Conservation (phyloP, 1,140 invertebrate genomes). For the Apis laboriosa region DNA sequence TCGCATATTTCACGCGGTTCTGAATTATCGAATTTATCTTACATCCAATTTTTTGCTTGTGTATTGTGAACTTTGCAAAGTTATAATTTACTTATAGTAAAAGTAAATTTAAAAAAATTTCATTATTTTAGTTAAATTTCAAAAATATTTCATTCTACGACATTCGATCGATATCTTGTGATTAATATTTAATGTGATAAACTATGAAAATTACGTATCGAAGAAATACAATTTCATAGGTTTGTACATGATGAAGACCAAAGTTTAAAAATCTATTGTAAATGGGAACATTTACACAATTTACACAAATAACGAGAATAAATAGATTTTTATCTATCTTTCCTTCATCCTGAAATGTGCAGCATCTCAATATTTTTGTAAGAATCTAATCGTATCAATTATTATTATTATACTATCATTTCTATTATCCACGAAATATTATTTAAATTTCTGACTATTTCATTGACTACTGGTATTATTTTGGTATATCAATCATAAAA, state of each 20-base stretch:
- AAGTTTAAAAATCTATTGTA: conserved; percentile 13
- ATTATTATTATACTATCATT: conserved; percentile 23
- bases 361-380: not conserved
- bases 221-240: not conserved
- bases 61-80: too few species aligned
- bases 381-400: not conserved
- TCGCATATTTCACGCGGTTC: conserved; percentile 4
- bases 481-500: not conserved
- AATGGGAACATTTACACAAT: not conserved
- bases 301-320: conserved; percentile 8
- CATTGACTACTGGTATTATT: not conserved
- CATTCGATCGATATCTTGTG: not conserved
- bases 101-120: not conserved
- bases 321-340: not conserved
- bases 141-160: not conserved
- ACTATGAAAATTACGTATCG: not conserved
- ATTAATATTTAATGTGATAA: not conserved
- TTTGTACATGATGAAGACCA: not conserved
- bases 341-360: not conserved
- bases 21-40: not conserved
- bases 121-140: not conserved
- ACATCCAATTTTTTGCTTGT: too few species aligned
- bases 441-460: not conserved
- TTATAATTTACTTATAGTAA: not conserved
- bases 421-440: not conserved